Conservation (phyloP, 2,797 vertebrate species). For the Lithobates sylvaticus region DNA sequence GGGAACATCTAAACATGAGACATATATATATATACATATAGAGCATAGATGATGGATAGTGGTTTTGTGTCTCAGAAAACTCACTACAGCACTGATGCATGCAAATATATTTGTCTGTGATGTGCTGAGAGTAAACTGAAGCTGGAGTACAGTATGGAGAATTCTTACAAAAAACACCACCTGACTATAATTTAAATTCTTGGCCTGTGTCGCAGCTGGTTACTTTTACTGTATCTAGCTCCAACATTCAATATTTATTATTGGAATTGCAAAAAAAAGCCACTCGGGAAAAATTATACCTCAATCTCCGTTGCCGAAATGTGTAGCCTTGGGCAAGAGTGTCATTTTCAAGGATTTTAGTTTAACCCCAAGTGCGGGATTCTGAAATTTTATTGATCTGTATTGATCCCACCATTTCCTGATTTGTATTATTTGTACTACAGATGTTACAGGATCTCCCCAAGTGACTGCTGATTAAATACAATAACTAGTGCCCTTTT, state of each 20-base stretch:
- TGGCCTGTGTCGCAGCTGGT: background rate
- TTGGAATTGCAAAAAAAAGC: constrained; percentile 1
- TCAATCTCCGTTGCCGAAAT: background rate
- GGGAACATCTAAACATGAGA: background rate
- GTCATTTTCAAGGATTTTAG: constrained; percentile 4
- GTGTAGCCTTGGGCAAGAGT: constrained; percentile 22
- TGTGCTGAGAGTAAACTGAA: background rate
- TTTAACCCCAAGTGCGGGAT: constrained; percentile 21
- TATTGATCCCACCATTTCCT: constrained; percentile 34
- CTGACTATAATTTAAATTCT: background rate
- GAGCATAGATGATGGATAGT: background rate
- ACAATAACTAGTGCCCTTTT: background rate
- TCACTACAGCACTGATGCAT: background rate
- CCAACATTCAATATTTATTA: background rate
- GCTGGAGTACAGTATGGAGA: background rate
- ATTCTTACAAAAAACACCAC: background rate
- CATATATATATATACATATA: constrained; percentile 4
- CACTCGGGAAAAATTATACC: background rate
- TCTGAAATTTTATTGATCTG: constrained; percentile 11
- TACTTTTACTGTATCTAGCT: background rate
- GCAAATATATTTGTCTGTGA: background rate
- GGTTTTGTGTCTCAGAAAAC: background rate
- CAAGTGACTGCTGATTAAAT: background rate
- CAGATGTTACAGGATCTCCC: constrained; percentile 3
- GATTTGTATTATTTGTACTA: constrained; percentile 4